Conservation (phyloP, 2,888 invertebrate genomes). For the Archaeoteleia sp. region DNA sequence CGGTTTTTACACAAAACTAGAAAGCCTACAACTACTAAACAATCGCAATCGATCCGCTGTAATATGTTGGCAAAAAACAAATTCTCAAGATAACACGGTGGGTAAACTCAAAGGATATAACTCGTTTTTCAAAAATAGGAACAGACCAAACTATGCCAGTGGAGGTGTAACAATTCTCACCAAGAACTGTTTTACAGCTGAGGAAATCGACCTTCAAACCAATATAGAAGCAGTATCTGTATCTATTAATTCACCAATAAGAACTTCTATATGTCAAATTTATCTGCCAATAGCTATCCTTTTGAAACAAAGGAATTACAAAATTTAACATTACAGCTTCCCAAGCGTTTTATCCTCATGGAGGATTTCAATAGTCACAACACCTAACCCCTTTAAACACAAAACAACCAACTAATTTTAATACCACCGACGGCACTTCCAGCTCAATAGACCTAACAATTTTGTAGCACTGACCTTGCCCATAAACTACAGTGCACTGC, state of each 20-base stretch:
- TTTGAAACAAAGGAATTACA: constrained; percentile 24
- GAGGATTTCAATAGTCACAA: constrained; percentile 58
- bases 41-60: constrained; percentile 17
- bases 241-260: constrained; percentile 10
- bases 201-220: constrained; percentile 27
- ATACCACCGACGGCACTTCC: constrained; percentile 8
- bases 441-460: no score
- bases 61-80: constrained; percentile 54
- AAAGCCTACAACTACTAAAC: constrained; percentile 37
- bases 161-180: constrained; percentile 35
- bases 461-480: no score
- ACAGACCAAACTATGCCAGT: constrained; percentile 13
- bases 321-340: constrained; percentile 51
- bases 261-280: constrained; percentile 45
- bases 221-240: constrained; percentile 45
- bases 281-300: constrained; percentile 40
- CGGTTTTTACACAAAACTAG: constrained; percentile 36
- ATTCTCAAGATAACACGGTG: constrained; percentile 34
- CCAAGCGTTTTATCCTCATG: constrained; percentile 52
- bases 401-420: constrained; percentile 42
- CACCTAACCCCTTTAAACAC: constrained; percentile 44
- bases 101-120: constrained; percentile 26
- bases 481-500: no score
- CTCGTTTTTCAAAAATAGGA: constrained; percentile 28
- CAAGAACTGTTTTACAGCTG: constrained; percentile 3